These are phyloP conservation scores for Pangasius djambal DNA, from an alignment of 2,797 vertebrate species.

Conservation along the genomic window DNA sequence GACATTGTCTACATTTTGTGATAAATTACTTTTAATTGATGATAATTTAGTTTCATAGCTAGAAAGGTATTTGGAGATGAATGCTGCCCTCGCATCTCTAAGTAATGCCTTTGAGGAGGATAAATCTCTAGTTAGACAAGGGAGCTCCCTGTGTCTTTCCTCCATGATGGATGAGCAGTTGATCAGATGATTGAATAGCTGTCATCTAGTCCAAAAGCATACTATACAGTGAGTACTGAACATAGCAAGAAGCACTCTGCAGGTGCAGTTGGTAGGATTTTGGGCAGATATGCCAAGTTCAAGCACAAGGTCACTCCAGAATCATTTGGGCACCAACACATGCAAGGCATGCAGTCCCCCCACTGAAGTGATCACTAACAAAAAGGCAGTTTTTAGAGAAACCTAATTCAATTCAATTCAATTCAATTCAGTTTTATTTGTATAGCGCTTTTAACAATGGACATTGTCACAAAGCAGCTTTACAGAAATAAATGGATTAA, in stretches of 20 bases:
- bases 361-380: neutral
- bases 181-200: constrained; percentile 8
- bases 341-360: neutral
- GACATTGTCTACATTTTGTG: neutral
- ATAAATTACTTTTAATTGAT: neutral
- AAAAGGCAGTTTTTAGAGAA: neutral
- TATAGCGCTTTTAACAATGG: too few relatives aligned
- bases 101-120: neutral
- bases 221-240: neutral
- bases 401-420: too few relatives aligned
- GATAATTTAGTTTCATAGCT: neutral
- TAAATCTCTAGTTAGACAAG: neutral
- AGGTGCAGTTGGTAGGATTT: neutral
- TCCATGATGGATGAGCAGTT: constrained; percentile 13
- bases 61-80: neutral
- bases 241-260: neutral
- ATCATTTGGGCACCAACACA: neutral
- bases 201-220: neutral
- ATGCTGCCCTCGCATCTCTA: neutral
- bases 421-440: too few relatives aligned
- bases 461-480: too few relatives aligned
- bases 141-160: neutral
- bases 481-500: too few relatives aligned
- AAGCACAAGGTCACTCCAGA: neutral
- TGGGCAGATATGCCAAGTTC: neutral